Percentiles rank a stretch among this genome's conserved stretches.
Evolutionary conservation across 2,888 invertebrate species (phyloP).

Genomic region (Yponomeuta evonymella): DNA sequence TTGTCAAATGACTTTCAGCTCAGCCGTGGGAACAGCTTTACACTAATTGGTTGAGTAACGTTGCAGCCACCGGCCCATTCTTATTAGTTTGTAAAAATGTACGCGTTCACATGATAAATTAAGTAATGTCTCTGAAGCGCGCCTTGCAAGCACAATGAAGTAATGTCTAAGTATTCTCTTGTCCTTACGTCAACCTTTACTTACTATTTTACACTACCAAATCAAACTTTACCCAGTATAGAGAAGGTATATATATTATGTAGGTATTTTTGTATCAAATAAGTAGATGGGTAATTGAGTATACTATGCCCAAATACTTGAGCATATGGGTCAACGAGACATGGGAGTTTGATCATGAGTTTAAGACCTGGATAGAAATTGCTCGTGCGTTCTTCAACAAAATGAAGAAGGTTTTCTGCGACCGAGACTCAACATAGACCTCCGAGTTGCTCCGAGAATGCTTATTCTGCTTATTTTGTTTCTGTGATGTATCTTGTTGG

Average conservation of each 20-base stretch:
- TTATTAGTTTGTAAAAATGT: conserved; percentile 49
- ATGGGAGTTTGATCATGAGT: too few relatives aligned
- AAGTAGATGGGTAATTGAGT: background rate
- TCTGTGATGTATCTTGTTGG: too few relatives aligned
- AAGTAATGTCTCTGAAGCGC: conserved; percentile 29
- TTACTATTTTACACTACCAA: background rate
- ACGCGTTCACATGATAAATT: conserved; percentile 49
- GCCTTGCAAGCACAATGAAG: conserved; percentile 12
- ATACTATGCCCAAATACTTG: background rate
- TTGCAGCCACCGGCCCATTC: conserved; percentile 41
- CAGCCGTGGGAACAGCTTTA: conserved; percentile 51
- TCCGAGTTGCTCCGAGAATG: too few relatives aligned
- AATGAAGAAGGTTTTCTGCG: too few relatives aligned
- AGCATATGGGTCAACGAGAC: too few relatives aligned
- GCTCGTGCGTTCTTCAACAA: too few relatives aligned
- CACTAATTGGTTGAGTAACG: conserved; percentile 62
- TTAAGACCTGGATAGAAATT: too few relatives aligned
- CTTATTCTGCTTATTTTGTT: too few relatives aligned
- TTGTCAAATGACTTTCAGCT: background rate
- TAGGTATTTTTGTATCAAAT: too few relatives aligned
- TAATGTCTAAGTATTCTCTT: background rate
- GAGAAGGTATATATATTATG: too few relatives aligned
- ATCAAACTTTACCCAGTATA: background rate
- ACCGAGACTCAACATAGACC: too few relatives aligned
- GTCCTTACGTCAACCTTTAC: background rate